phyloP scores from a whole-genome alignment of 2,113 vertebrate genomes.

The Melanostigma gelatinosum region DNA sequence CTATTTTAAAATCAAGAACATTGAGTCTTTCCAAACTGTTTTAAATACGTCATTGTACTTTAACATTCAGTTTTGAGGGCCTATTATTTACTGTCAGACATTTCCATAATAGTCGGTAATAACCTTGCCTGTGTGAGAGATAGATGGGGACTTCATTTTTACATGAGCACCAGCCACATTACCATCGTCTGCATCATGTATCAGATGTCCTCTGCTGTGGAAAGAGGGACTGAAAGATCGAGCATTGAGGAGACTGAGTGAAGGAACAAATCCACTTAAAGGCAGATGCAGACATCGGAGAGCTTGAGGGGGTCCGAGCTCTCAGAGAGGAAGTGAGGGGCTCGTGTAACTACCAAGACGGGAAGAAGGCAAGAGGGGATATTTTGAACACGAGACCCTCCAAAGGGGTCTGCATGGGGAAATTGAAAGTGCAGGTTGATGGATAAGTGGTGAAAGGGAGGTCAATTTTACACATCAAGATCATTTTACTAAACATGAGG shows the following conservation, averaged over 20 bases:
- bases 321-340: slow-evolving; percentile 22
- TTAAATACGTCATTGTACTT: slow-evolving; percentile 34
- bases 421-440: slow-evolving; percentile 15
- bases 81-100: slow-evolving; percentile 55
- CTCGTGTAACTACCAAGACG: slow-evolving; percentile 28
- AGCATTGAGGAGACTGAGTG: slow-evolving; percentile 33
- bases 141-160: slow-evolving; percentile 73
- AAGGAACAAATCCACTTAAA: slow-evolving; percentile 56
- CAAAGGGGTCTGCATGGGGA: slow-evolving; percentile 11
- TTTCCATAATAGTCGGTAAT: slow-evolving; percentile 62
- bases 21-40: slow-evolving; percentile 13
- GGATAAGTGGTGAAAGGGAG: slow-evolving; percentile 9
- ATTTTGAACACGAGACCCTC: slow-evolving; percentile 31
- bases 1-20: slow-evolving; percentile 47
- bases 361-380: neutral
- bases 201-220: slow-evolving; percentile 55
- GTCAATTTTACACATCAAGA: too few relatives aligned
- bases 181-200: slow-evolving; percentile 63
- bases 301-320: slow-evolving; percentile 37
- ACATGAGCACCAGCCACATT: slow-evolving; percentile 68
- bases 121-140: slow-evolving; percentile 56
- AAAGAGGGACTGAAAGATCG: slow-evolving; percentile 44
- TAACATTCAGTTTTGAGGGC: slow-evolving; percentile 34
- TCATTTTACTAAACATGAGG: too few relatives aligned
- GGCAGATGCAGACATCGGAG: slow-evolving; percentile 45